Evolutionary conservation across 2,888 invertebrate genomes (phyloP), one percentile per base, ranked within the genome.

Genomic region (Pasiphila rectangulata): DNA sequence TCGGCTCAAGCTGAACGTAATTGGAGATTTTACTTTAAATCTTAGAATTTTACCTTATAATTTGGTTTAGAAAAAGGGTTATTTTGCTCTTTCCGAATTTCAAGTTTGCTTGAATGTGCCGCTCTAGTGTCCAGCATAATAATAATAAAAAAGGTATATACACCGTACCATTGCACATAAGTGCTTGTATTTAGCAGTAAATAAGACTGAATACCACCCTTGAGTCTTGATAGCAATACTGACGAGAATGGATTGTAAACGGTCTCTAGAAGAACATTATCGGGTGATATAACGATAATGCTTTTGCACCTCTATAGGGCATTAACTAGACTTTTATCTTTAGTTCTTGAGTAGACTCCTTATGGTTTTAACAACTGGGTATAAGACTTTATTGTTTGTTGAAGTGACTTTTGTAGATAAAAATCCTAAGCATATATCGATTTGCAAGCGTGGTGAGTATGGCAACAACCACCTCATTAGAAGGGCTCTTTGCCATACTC

Each of bases 201-300:
- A 32, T 47, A 37, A 37, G 16, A 15, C 23, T 4, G 21, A 30
- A 30, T 30, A 24, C n/a, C 29, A 49, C 6, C 39, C 17, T 36
- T 19, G 37, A 19, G 23, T 36, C n/a, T 38, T 39, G 43, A 49
- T 46, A 46, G 45, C 34, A 40, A 49, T 46, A 40, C 27, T 13
- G 16, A 19, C 42, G 19, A 39, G 49, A 51, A 51, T 49, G 51
- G 53, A 32, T 51, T 40, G 38, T 54, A 47, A 54, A 47, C 34
- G 39, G 25, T 40, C 50, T 19, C 21, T 10, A 5, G 10, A 47
- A 49, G 45, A 30, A 42, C 56, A 59, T 64, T 63, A 66, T 58
- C 60, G 58, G 56, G 51, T 51, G 58, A 56, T 57, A 62, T 60
- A 55, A 52, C 49, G 50, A 48, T 56, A 56, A 49, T 54, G 56